Percentiles rank a stretch among this genome's conserved stretches.
phyloP scores from a whole-genome alignment of 2,888 invertebrate genomes.

The Phania funesta region DNA sequence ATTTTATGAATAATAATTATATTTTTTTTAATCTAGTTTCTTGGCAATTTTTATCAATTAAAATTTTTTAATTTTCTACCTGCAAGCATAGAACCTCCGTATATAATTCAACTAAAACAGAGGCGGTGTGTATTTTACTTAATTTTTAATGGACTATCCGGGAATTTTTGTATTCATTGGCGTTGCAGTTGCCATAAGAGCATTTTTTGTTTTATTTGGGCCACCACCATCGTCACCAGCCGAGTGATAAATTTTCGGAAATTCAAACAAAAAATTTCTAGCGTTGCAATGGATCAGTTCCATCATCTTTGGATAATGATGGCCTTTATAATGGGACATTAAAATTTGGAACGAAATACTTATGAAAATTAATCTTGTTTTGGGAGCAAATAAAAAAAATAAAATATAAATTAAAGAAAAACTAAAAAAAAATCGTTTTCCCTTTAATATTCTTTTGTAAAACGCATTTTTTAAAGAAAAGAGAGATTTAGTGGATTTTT shows the following conservation, averaged over 20 bases:
- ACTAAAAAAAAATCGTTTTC: too few species aligned
- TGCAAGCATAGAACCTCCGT: too few species aligned
- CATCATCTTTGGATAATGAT: too few species aligned
- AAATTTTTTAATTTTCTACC: too few species aligned
- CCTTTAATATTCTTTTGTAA: too few species aligned
- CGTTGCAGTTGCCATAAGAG: slow-evolving; percentile 15
- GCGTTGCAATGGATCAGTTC: neutral
- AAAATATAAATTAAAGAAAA: too few species aligned
- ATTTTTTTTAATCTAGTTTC: neutral
- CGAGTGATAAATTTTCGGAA: neutral
- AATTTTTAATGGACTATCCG: neutral
- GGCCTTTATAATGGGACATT: too few species aligned
- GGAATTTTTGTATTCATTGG: slow-evolving; percentile 23
- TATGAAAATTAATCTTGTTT: too few species aligned
- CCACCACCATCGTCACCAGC: neutral
- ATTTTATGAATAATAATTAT: neutral
- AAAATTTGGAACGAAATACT: too few species aligned
- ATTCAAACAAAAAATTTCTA: neutral
- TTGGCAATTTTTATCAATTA: neutral
- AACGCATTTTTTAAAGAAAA: too few species aligned
- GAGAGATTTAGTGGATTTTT: too few species aligned
- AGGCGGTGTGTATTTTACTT: neutral
- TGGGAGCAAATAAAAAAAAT: too few species aligned
- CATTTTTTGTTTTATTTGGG: neutral
- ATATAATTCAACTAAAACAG: neutral